These are phyloP conservation scores for Anoncus sp. DNA, from an alignment of 2,888 invertebrate species.

Conservation along the genomic window DNA sequence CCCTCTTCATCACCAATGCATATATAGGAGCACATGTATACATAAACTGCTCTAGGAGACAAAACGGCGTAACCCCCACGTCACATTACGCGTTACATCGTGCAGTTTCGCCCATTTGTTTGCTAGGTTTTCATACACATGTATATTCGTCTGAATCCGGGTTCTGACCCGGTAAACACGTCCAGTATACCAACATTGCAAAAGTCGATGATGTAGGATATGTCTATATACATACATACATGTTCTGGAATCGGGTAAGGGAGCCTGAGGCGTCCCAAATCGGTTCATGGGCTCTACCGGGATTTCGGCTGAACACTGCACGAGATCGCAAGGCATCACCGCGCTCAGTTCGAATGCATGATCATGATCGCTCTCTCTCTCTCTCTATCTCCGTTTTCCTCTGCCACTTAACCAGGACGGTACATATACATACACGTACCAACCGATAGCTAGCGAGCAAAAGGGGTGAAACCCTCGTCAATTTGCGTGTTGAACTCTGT, in stretches of 20 bases:
- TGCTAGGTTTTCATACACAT: neutral
- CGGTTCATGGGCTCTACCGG: constrained; percentile 33
- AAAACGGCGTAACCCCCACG: constrained; percentile 7
- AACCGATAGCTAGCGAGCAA: neutral
- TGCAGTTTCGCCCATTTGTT: neutral
- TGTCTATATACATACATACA: constrained; percentile 1
- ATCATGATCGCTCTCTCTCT: constrained; percentile 23
- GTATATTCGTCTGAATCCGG: constrained; percentile 31
- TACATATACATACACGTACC: neutral
- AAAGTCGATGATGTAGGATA: constrained; percentile 21
- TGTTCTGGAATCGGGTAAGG: constrained; percentile 2
- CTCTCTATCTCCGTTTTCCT: constrained; percentile 24
- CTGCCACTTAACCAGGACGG: constrained; percentile 7
- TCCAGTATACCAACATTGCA: constrained; percentile 16
- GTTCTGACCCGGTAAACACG: constrained; percentile 12
- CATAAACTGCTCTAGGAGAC: neutral
- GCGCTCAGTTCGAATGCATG: constrained; percentile 37
- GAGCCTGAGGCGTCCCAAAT: constrained; percentile 29
- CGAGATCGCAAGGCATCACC: constrained; percentile 23
- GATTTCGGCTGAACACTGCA: constrained; percentile 39
- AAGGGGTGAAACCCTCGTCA: neutral
- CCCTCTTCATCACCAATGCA: neutral
- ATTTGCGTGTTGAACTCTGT: neutral
- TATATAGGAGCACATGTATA: neutral
- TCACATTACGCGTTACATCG: neutral